A percentile compares a stretch with the other conserved stretches of the same genome.
phyloP scores from a whole-genome alignment of 1,140 invertebrate species.

The Scaptomyza montana region DNA sequence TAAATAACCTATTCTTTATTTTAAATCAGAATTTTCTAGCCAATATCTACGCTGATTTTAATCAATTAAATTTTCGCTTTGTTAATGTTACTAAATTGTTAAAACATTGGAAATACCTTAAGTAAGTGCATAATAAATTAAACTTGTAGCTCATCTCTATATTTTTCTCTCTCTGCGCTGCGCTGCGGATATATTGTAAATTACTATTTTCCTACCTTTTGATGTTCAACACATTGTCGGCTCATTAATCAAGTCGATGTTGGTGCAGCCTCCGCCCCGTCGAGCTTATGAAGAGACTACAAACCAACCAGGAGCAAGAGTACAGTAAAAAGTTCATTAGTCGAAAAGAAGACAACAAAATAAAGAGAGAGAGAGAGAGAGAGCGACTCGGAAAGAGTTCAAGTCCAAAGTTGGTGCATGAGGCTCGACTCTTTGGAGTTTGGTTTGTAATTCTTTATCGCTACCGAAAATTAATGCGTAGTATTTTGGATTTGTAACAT shows the following conservation, averaged over 20 bases:
- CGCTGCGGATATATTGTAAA: constrained; percentile 58
- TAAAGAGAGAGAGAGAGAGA: neutral
- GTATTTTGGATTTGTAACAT: constrained; percentile 61
- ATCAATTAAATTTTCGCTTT: too few relatives aligned
- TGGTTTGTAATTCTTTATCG: constrained; percentile 68
- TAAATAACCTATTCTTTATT: too few relatives aligned
- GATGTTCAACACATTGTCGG: constrained; percentile 74
- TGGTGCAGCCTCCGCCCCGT: constrained; percentile 32
- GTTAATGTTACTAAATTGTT: too few relatives aligned
- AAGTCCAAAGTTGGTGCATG: constrained; percentile 24
- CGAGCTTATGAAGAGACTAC: constrained; percentile 3
- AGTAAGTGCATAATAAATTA: constrained; percentile 53
- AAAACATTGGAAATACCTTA: neutral
- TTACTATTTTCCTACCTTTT: constrained; percentile 74
- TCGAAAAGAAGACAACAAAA: neutral
- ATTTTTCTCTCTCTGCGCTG: constrained; percentile 5
- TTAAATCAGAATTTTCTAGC: too few relatives aligned
- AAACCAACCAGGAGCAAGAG: constrained; percentile 7
- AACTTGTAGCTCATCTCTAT: constrained; percentile 48
- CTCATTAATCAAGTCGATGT: constrained; percentile 67
- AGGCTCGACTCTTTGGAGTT: constrained; percentile 12
- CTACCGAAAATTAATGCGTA: constrained; percentile 81
- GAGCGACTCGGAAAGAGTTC: constrained; percentile 33
- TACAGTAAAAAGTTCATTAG: constrained; percentile 35
- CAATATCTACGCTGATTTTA: too few relatives aligned